A percentile compares a stretch with the other conserved stretches of the same genome.
These are phyloP conservation scores for Oreochromis tanganicae DNA, from an alignment of 2,113 vertebrate species.

Conservation along the genomic window DNA sequence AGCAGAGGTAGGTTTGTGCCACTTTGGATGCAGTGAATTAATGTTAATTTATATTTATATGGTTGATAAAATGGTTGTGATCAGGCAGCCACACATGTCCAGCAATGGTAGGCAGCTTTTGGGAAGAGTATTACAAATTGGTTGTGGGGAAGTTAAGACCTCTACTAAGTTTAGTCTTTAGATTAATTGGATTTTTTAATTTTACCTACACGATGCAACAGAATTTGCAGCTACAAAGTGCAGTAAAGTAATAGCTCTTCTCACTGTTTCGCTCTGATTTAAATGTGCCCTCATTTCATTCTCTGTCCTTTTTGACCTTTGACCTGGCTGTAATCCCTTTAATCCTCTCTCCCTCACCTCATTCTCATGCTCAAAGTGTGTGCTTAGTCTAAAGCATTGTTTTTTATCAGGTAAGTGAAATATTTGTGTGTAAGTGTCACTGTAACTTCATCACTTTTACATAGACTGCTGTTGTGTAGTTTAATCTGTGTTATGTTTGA, in stretches of 20 bases:
- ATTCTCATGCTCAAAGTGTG: not conserved
- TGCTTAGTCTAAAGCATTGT: not conserved
- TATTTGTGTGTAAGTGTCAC: not conserved
- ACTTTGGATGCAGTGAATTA: not conserved
- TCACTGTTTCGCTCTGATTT: not conserved
- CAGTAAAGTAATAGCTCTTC: not conserved
- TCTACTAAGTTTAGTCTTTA: too few species aligned
- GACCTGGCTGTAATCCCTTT: constrained; percentile 20
- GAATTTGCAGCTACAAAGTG: not conserved
- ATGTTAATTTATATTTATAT: not conserved
- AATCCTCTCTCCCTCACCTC: constrained; percentile 2
- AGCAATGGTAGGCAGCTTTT: fast-evolving
- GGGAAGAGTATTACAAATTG: not conserved
- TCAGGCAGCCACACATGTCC: not conserved
- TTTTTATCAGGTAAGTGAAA: not conserved
- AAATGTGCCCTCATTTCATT: not conserved
- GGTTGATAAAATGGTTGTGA: not conserved
- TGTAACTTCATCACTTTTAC: not conserved
- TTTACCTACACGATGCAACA: fast-evolving
- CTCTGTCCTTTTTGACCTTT: constrained; percentile 17
- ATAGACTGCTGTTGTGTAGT: not conserved
- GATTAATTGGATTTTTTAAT: not conserved
- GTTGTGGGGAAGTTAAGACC: not conserved
- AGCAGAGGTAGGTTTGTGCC: too few species aligned
- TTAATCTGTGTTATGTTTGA: not conserved